phyloP scores from a whole-genome alignment of 2,888 invertebrate species.

The Ichneumoninae sp. region DNA sequence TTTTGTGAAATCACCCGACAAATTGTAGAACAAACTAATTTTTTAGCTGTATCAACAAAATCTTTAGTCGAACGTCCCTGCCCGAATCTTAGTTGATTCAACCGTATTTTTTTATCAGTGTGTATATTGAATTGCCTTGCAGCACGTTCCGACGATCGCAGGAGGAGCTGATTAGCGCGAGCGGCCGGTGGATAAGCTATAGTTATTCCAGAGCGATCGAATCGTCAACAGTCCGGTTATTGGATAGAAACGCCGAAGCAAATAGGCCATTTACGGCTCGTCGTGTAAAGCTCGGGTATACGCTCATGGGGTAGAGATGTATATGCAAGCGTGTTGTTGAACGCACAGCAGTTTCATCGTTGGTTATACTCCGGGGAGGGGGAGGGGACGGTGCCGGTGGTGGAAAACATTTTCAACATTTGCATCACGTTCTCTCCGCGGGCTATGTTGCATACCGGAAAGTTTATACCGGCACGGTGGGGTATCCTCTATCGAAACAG shows the following conservation, averaged over 20 bases:
- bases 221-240: neutral
- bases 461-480: slow-evolving; percentile 50
- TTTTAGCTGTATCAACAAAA: no score
- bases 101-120: no score
- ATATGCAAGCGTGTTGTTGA: slow-evolving; percentile 2
- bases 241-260: slow-evolving; percentile 13
- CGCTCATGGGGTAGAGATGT: slow-evolving; percentile 5
- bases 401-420: slow-evolving; percentile 59
- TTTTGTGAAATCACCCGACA: no score
- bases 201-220: slow-evolving; percentile 12
- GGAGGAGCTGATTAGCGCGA: neutral
- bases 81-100: no score
- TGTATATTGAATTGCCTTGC: neutral
- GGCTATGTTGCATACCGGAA: slow-evolving; percentile 23
- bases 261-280: slow-evolving; percentile 40
- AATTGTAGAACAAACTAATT: no score
- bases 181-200: neutral
- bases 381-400: neutral
- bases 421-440: slow-evolving; percentile 49
- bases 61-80: no score
- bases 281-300: slow-evolving; percentile 6
- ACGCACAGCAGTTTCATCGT: slow-evolving; percentile 59
- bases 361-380: slow-evolving; percentile 35
- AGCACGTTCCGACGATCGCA: slow-evolving; percentile 9
- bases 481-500: slow-evolving; percentile 52